Evolutionary conservation across 2,888 invertebrate species (phyloP), one percentile per base, ranked within the genome.

Genomic region (Aplocera efformata): DNA sequence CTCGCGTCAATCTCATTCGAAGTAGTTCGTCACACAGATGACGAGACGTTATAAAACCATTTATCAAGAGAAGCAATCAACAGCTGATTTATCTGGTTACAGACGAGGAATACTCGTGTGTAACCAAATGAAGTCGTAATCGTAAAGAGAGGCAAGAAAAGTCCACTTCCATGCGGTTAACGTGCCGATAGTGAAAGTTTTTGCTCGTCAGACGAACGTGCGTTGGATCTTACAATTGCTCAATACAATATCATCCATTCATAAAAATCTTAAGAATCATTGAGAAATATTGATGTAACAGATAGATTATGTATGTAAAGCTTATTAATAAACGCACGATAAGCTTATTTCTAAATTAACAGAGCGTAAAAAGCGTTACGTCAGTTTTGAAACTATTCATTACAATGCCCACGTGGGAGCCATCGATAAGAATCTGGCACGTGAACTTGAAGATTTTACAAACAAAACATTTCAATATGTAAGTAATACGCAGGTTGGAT

Each of bases 401-500:
- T 50, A 46, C 40, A 48, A 41, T 45, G 42, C 25, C 30, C 48
- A 53, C 48, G 41, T 38, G 43, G 37, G 37, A 38, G 41, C 35
- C 34, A 55, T 49, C 42, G 49, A 61, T 63, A 53, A 46, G 47
- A 35, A 58, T 43, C 46, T 28, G 52, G 44, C 49, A 57, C 51
- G 59, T 61, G 50, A 60, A 53, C 50, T 48, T 42, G 33, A 28
- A 38, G 39, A 35, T 31, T 36, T 35, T 38, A 31, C 36, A 39
- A 46, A 53, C 43, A 53, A 43, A 39, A 41, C 38, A 45, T 53
- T 32, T 28, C 30, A 35, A 45, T 33, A 27, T 55, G 52, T 50
- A 44, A 53, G 54, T 50, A 57, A 57, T 50, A 55, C 49, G 52
- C 45, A 50, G 63, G 72, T 74, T 71, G 62, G 70, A 63, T 58